phyloP scores from a whole-genome alignment of 2,797 vertebrate species.

The Fistularia tabacaria region DNA sequence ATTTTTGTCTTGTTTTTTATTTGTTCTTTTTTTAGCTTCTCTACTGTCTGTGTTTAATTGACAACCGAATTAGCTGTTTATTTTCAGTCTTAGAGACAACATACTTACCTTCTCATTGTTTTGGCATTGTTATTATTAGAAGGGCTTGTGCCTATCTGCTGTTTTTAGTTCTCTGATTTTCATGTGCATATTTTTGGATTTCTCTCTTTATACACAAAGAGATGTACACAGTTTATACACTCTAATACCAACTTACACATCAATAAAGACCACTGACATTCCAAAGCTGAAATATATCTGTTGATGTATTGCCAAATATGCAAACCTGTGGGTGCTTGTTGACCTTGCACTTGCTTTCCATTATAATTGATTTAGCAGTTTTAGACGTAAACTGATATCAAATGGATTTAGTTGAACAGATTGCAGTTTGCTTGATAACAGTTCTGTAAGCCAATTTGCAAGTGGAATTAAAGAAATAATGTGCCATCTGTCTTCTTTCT shows the following conservation, averaged over 20 bases:
- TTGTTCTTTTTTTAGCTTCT: slow-evolving; percentile 39
- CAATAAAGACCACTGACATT: background rate
- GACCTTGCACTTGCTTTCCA: slow-evolving; percentile 23
- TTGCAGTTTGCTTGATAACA: slow-evolving; percentile 30
- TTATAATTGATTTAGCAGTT: slow-evolving; percentile 11
- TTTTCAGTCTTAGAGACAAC: slow-evolving; percentile 14
- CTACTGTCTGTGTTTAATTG: slow-evolving; percentile 21
- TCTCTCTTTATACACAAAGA: too few species aligned
- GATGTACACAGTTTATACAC: slow-evolving; percentile 4
- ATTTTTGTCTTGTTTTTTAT: too few species aligned
- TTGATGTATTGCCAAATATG: slow-evolving; percentile 7
- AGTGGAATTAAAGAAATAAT: slow-evolving; percentile 47
- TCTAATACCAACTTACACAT: slow-evolving; percentile 5
- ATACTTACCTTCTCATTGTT: slow-evolving; percentile 17
- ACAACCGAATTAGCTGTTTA: slow-evolving; percentile 35
- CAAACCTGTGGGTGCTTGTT: slow-evolving; percentile 11
- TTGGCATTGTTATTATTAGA: slow-evolving; percentile 16
- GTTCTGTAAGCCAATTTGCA: slow-evolving; percentile 49
- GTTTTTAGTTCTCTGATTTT: too few species aligned
- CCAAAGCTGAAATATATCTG: slow-evolving; percentile 1
- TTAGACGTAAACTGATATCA: background rate
- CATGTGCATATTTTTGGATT: slow-evolving; percentile 10
- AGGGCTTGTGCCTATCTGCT: background rate
- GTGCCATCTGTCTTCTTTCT: slow-evolving; percentile 34
- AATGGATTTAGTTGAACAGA: slow-evolving; percentile 15